Percentiles rank a stretch among this genome's conserved stretches.
phyloP scores from a whole-genome alignment of 2,113 vertebrate species.

The Carassius carassius region DNA sequence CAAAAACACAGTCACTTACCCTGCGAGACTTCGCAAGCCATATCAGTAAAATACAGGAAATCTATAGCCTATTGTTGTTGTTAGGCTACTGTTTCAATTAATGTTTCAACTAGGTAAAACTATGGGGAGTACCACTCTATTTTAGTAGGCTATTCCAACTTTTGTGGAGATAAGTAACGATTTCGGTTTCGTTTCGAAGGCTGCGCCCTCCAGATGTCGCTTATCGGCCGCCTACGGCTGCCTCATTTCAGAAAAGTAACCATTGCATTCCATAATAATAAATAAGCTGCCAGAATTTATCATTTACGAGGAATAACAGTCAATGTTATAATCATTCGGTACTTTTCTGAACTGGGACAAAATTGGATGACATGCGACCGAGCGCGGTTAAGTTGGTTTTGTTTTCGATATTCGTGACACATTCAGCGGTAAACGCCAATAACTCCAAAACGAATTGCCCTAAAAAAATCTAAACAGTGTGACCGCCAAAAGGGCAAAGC shows the following conservation, averaged over 20 bases:
- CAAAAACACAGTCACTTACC: constrained; percentile 24
- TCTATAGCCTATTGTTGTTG: neutral
- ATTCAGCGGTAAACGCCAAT: too few species aligned
- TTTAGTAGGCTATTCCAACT: neutral
- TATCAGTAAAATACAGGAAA: neutral
- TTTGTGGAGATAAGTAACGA: neutral
- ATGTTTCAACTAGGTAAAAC: neutral
- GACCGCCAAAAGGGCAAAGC: too few species aligned
- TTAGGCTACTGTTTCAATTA: neutral
- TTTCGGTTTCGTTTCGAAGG: neutral
- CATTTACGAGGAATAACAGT: neutral
- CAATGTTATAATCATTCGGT: neutral
- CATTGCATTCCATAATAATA: neutral
- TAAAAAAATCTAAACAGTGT: too few species aligned
- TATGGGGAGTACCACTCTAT: neutral
- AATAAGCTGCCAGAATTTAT: neutral
- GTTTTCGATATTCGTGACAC: too few species aligned
- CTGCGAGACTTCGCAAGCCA: constrained; percentile 40
- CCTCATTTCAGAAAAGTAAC: neutral
- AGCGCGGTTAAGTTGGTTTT: too few species aligned
- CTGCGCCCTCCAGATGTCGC: neutral
- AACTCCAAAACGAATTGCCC: too few species aligned
- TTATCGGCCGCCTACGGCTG: neutral
- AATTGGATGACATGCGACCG: neutral
- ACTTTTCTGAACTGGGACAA: neutral